Evolutionary conservation across 2,113 vertebrate species (phyloP), one percentile per base, ranked within the genome.

Genomic region (Panurus biarmicus): DNA sequence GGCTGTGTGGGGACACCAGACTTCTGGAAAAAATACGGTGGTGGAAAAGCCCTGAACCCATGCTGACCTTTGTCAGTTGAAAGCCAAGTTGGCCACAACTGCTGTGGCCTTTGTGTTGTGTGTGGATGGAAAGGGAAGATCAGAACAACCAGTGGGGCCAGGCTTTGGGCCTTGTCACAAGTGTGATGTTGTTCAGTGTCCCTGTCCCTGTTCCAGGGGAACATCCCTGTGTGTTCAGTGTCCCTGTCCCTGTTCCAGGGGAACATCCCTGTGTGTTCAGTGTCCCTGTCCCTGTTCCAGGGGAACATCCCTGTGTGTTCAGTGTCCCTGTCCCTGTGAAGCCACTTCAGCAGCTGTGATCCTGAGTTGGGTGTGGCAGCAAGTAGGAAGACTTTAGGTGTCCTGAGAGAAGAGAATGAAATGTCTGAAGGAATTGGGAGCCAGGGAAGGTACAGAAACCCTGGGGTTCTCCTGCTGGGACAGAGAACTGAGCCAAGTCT

Each of bases 171-270:
- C 7, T 29, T 44, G 51, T 12, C 21, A 6, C 24, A 16, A 2
- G 7, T 15, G 16, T 0, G 2, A 6, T 18, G 9, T 17, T 18
- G 9, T 17, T 50, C 25, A 36, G 11, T 12, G 47, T 48, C n/a
- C 16, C 19, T 51, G n/a, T 45, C 40, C 17, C 38, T 28, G 0
- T 5, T n/a, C n/a, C n/a, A n/a, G n/a, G n/a, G n/a, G n/a, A n/a
- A n/a, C n/a, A n/a, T n/a, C n/a, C n/a, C n/a, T n/a, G n/a, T n/a
- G n/a, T 60, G 33, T 17, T 50, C 25, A 36, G 11, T 12, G 47
- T 48, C n/a, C 16, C 19, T n/a, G n/a, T n/a, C n/a, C n/a, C n/a
- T n/a, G n/a, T n/a, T n/a, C n/a, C n/a, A n/a, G n/a, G n/a, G n/a
- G n/a, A n/a, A n/a, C n/a, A n/a, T n/a, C n/a, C n/a, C n/a, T n/a